Conservation (phyloP, 2,113 vertebrate species). For the Myotis yumanensis region DNA sequence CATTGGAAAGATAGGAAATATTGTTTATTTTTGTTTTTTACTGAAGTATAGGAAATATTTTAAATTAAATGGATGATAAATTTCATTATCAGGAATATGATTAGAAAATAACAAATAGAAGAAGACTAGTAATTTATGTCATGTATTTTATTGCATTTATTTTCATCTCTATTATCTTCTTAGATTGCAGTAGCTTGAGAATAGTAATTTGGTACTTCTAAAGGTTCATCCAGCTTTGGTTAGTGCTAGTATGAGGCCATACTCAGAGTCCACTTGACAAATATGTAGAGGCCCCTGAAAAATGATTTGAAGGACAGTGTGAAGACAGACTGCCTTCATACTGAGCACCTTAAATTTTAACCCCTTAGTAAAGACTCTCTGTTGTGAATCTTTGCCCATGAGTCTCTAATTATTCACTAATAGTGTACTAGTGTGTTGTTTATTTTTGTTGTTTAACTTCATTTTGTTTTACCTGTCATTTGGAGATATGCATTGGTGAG, state of each 20-base stretch:
- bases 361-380: not conserved
- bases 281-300: not conserved
- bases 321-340: not conserved
- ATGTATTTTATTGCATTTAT: constrained; percentile 11
- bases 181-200: not conserved
- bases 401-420: not conserved
- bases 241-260: not conserved
- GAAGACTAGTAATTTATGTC: constrained; percentile 7
- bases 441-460: not conserved
- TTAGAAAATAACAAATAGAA: not conserved
- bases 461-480: not conserved
- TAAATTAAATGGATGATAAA: not conserved
- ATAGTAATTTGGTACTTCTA: constrained; percentile 3
- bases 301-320: not conserved
- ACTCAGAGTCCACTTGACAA: not conserved
- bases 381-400: not conserved
- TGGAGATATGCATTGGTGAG: not conserved
- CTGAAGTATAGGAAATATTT: not conserved
- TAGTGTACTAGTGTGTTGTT: not conserved
- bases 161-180: not conserved
- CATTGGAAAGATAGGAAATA: not conserved
- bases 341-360: not conserved
- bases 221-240: not conserved
- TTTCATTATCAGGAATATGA: constrained; percentile 17
- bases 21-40: constrained; percentile 19